Percentiles rank a stretch among this genome's conserved stretches.
Evolutionary conservation across 2,113 vertebrate species (phyloP).

Genomic region (Hystrix cristata): DNA sequence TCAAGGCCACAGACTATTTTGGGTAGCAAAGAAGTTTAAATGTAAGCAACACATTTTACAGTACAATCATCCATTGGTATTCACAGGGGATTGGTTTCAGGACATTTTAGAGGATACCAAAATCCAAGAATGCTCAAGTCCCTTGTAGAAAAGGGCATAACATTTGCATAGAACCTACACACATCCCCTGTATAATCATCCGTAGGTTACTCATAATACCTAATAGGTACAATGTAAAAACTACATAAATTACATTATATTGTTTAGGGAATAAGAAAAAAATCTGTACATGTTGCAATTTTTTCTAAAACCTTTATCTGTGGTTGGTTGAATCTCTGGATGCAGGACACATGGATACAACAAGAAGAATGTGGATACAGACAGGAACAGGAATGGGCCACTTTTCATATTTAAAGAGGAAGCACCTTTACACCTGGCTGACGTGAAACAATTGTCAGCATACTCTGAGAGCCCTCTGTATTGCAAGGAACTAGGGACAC

Average conservation of each 20-base stretch:
- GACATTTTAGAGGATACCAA: not conserved
- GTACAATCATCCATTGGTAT: not conserved
- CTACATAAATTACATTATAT: not conserved
- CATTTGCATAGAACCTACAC: not conserved
- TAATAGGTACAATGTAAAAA: not conserved
- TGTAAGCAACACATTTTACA: not conserved
- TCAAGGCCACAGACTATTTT: not conserved
- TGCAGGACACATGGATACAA: not conserved
- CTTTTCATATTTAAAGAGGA: not conserved
- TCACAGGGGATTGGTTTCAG: not conserved
- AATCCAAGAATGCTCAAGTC: not conserved
- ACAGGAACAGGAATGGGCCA: not conserved
- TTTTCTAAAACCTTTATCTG: not conserved
- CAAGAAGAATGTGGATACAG: not conserved
- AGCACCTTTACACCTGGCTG: not conserved
- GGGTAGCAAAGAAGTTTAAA: not conserved
- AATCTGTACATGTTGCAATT: not conserved
- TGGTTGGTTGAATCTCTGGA: not conserved
- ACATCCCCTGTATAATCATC: too few relatives aligned
- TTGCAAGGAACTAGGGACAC: not conserved
- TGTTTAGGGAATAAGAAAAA: not conserved
- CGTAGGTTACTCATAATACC: not conserved
- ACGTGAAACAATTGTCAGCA: too few relatives aligned
- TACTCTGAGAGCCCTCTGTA: rapidly evolving
- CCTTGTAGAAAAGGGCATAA: too few relatives aligned